A percentile compares a stretch with the other conserved stretches of the same genome.
phyloP scores from a whole-genome alignment of 2,113 vertebrate genomes.

The Megaceryle torquata region DNA sequence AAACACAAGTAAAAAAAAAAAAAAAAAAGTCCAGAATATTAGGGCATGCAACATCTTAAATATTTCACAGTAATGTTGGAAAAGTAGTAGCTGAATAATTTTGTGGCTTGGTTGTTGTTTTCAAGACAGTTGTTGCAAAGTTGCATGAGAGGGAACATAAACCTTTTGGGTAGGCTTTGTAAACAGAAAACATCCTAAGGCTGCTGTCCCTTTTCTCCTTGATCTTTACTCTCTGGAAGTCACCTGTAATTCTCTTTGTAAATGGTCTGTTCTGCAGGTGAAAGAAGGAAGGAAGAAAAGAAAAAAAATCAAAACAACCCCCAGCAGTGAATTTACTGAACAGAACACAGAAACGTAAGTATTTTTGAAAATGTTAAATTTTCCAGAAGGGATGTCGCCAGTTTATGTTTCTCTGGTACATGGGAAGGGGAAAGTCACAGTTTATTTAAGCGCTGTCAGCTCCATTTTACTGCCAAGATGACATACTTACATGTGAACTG shows the following conservation, averaged over 20 bases:
- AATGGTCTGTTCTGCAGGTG: not conserved
- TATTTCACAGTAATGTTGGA: not conserved
- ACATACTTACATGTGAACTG: not conserved
- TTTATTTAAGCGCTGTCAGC: not conserved
- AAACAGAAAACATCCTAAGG: not conserved
- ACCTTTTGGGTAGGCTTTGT: not conserved
- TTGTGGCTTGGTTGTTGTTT: constrained; percentile 20
- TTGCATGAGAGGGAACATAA: not conserved
- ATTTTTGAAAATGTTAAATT: not conserved
- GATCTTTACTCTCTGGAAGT: not conserved
- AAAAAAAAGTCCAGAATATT: not conserved
- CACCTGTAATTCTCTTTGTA: not conserved
- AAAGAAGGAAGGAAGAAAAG: not conserved
- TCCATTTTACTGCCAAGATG: not conserved
- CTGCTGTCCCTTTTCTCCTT: not conserved
- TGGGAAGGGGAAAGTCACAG: not conserved
- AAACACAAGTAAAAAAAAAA: not conserved
- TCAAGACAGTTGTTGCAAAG: not conserved
- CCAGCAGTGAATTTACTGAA: not conserved
- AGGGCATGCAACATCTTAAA: not conserved
- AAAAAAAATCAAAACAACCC: not conserved
- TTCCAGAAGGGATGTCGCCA: not conserved
- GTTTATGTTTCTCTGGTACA: not conserved
- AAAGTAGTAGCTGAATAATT: constrained; percentile 3
- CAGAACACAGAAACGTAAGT: not conserved